Conservation (phyloP, 2,888 invertebrate genomes). For the Ichneumoninae sp. region DNA sequence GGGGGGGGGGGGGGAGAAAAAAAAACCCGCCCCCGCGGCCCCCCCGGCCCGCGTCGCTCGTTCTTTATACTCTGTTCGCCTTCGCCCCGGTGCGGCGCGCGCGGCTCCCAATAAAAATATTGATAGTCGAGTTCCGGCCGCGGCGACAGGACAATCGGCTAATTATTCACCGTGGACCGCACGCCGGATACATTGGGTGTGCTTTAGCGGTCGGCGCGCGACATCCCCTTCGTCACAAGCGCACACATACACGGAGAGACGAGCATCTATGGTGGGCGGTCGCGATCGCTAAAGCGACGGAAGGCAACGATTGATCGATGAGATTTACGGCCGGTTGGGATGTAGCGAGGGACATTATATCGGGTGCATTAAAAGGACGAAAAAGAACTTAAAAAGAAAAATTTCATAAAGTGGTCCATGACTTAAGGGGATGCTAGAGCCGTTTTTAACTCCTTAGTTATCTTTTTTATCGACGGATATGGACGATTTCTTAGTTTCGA, state of each 20-base stretch:
- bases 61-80: slow-evolving; percentile 45
- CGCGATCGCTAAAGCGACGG: slow-evolving; percentile 59
- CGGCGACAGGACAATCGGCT: slow-evolving; percentile 79
- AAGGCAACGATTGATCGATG: slow-evolving; percentile 59
- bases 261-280: slow-evolving; percentile 53
- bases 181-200: slow-evolving; percentile 72
- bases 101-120: slow-evolving; percentile 79
- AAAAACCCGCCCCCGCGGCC: too few relatives aligned
- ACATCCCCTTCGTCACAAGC: slow-evolving; percentile 43
- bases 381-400: background rate
- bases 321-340: slow-evolving; percentile 37
- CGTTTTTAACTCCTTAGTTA: too few relatives aligned
- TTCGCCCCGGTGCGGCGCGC: slow-evolving; percentile 39
- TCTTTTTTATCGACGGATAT: too few relatives aligned
- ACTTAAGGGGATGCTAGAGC: too few relatives aligned
- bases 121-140: slow-evolving; percentile 81
- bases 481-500: too few relatives aligned
- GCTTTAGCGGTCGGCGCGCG: slow-evolving; percentile 53
- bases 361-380: background rate
- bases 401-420: background rate
- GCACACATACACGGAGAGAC: background rate
- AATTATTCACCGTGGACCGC: slow-evolving; percentile 80
- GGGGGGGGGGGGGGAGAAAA: slow-evolving; percentile 13
- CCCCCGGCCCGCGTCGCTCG: too few relatives aligned
- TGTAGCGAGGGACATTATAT: background rate